phyloP scores from a whole-genome alignment of 2,888 invertebrate species.

The Amiota minor region DNA sequence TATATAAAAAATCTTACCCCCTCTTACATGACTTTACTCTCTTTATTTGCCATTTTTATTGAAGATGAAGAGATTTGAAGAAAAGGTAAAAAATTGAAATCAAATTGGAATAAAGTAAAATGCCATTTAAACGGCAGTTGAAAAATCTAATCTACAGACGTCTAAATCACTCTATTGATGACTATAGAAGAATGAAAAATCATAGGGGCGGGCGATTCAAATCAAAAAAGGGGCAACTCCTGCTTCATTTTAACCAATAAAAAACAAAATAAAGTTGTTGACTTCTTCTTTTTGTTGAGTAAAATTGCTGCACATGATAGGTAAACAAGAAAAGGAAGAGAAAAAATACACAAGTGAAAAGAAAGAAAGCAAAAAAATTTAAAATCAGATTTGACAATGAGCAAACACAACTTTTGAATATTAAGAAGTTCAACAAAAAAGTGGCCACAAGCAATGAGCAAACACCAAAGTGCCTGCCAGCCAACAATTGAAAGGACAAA shows the following conservation, averaged over 20 bases:
- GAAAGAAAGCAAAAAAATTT: no score
- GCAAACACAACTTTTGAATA: slow-evolving; percentile 27
- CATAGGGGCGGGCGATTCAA: not conserved
- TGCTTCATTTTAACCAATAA: not conserved
- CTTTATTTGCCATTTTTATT: no score
- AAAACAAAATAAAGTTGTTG: slow-evolving; percentile 40
- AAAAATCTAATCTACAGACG: slow-evolving; percentile 28
- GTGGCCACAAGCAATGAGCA: slow-evolving; percentile 20
- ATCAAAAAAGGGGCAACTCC: no score
- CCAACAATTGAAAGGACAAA: no score
- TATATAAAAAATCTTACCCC: no score
- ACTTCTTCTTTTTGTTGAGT: slow-evolving; percentile 45
- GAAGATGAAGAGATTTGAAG: no score
- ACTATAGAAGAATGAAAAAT: slow-evolving; percentile 25
- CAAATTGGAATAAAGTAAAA: not conserved
- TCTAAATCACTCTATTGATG: slow-evolving; percentile 45
- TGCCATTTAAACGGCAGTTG: not conserved
- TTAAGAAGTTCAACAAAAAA: slow-evolving; percentile 22
- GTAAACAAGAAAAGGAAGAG: no score
- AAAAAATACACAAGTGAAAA: no score
- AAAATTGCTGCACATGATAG: slow-evolving; percentile 51
- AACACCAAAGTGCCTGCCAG: not conserved
- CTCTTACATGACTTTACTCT: no score
- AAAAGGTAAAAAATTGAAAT: slow-evolving; percentile 7
- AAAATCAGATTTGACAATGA: slow-evolving; percentile 17